Evolutionary conservation across 2,888 invertebrate genomes (phyloP).

Genomic region (Mycalesis mineus): DNA sequence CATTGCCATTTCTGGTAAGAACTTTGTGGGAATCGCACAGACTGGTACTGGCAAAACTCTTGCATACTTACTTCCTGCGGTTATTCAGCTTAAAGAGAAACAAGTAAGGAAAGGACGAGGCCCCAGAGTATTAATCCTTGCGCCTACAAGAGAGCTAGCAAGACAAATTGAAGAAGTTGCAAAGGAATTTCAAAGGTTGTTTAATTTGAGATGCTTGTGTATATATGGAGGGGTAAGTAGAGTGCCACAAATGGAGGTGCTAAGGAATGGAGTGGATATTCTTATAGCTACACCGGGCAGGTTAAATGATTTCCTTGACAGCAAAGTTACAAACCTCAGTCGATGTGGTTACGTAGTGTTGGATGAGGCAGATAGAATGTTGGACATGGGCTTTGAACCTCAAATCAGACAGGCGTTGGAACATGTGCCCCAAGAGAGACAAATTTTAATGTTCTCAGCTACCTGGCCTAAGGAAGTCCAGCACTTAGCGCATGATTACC

Average conservation of each 20-base stretch:
- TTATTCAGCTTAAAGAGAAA: constrained; percentile 89
- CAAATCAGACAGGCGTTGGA: constrained; percentile 94
- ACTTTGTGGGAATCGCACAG: constrained; percentile 92
- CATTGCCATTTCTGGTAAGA: constrained; percentile 85
- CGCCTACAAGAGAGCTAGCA: constrained; percentile 87
- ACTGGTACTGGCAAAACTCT: constrained; percentile 89
- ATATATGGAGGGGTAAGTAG: constrained; percentile 93
- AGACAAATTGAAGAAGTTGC: constrained; percentile 89
- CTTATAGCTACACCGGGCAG: constrained; percentile 93
- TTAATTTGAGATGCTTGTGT: constrained; percentile 86
- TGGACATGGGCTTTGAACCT: constrained; percentile 98
- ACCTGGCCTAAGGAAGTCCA: constrained; percentile 98
- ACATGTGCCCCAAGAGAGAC: constrained; percentile 93
- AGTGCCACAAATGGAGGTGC: constrained; percentile 79
- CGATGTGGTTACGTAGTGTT: constrained; percentile 90
- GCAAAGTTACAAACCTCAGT: constrained; percentile 82
- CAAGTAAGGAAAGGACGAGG: constrained; percentile 84
- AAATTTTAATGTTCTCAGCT: constrained; percentile 98
- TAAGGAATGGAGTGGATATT: constrained; percentile 87
- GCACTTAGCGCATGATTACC: constrained; percentile 92
- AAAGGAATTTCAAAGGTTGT: constrained; percentile 83
- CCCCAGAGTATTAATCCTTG: constrained; percentile 88
- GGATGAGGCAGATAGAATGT: constrained; percentile 95
- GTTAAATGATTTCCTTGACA: constrained; percentile 88
- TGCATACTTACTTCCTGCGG: constrained; percentile 87